Evolutionary conservation across 2,113 vertebrate genomes (phyloP), one percentile per base, ranked within the genome.

Genomic region (Chamaetylas fuelleborni): DNA sequence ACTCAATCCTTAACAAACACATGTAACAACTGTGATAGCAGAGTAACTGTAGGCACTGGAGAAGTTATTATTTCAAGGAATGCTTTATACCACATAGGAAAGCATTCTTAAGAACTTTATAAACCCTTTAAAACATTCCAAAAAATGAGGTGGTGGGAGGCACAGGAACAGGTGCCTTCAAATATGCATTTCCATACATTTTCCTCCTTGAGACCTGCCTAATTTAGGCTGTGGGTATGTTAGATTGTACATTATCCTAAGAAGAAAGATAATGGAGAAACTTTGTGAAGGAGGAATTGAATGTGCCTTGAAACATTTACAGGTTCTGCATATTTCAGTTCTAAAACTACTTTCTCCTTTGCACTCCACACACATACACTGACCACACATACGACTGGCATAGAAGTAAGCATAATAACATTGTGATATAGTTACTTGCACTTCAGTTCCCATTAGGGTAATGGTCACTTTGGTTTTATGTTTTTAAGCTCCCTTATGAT

Each of bases 71-170:
- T 20, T 77, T 25, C 48, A 72, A 77, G 23, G 11, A 42, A 61
- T 50, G 28, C 53, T 80, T 72, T 77, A 15, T 36, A n/a, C 7
- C 11, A n/a, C 0, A 0, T 6, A 51, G 19, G 51, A 54, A 83
- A 83, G 4, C 12, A 50, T 76, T 71, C 43, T n/a, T 60, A 60
- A 92, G 19, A 87, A 81, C 20, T 23, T 4, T 5, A 53, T 50
- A 36, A 81, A 81, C 29, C 15, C 25, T 81, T 79, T 51, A 67
- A 82, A 79, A 50, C 5, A 24, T 28, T 60, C 5, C 26, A 88
- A 36, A 56, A 70, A 50, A 15, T 5, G 5, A 8, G 3, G 11
- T 3, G 3, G 23, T 2, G 2, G 19, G 4, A 78, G 14, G 33
- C 38, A 77, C 1, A 2, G 29, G 74, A 85, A 31, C 6, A 42